phyloP scores from a whole-genome alignment of 64 coral and sea anemone genomes.

The Stichodactyla mertensii region DNA sequence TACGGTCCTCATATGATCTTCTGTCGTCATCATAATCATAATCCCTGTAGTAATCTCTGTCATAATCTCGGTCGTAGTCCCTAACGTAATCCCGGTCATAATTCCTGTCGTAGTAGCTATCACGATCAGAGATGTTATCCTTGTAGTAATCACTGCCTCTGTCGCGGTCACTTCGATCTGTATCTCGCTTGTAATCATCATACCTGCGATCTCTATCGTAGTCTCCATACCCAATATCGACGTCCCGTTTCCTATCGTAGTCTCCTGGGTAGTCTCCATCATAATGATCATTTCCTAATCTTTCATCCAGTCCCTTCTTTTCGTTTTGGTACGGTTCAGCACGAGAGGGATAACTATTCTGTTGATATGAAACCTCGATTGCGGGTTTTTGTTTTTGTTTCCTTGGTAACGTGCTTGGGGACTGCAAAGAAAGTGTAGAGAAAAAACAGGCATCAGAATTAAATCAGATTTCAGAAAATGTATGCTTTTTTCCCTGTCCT shows the following conservation, averaged over 20 bases:
- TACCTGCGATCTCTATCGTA: not conserved
- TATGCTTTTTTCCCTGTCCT: no score
- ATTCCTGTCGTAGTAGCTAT: slow-evolving; percentile 3
- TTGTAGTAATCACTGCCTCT: not conserved
- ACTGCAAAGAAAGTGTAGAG: not conserved
- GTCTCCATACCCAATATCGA: not conserved
- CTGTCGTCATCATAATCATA: not conserved
- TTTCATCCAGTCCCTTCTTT: not conserved
- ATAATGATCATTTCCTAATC: not conserved
- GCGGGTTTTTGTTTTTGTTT: not conserved
- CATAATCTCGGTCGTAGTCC: slow-evolving; percentile 2
- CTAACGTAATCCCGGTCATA: not conserved
- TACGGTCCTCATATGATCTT: not conserved
- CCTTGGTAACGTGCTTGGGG: slow-evolving; percentile 8
- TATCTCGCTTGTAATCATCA: not conserved
- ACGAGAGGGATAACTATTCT: not conserved
- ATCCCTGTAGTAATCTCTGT: not conserved
- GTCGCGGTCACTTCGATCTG: slow-evolving; percentile 2
- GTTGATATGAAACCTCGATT: slow-evolving; percentile 1
- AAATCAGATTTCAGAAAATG: no score
- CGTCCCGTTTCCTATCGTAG: not conserved
- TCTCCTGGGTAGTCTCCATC: not conserved
- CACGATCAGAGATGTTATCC: not conserved
- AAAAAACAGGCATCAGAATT: no score
- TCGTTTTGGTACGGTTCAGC: not conserved